phyloP scores from a whole-genome alignment of 2,797 vertebrate species.

The Gymnoscopelus microlampas region DNA sequence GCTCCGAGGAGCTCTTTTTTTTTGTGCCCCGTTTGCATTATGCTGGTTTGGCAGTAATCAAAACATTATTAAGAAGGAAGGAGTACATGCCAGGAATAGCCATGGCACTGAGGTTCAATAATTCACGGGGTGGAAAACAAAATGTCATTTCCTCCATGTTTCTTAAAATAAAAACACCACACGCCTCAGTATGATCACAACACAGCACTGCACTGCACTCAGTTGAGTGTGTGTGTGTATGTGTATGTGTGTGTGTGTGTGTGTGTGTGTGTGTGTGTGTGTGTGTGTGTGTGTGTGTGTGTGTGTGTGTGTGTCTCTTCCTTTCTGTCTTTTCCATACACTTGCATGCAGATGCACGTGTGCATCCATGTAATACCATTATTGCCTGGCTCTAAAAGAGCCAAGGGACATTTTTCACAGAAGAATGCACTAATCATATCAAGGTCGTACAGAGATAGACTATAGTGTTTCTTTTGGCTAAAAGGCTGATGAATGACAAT shows the following conservation, averaged over 20 bases:
- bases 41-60: constrained; percentile 31
- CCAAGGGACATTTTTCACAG: constrained; percentile 36
- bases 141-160: constrained; percentile 45
- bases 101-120: constrained; percentile 70
- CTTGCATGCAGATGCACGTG: neutral
- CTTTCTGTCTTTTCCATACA: too few species aligned
- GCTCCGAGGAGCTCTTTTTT: too few species aligned
- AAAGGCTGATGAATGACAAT: constrained; percentile 24
- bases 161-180: constrained; percentile 18
- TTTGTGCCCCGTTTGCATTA: too few species aligned
- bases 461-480: constrained; percentile 18
- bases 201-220: constrained; percentile 20
- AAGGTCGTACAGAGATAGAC: constrained; percentile 16
- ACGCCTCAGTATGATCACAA: constrained; percentile 33
- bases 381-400: neutral
- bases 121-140: constrained; percentile 71
- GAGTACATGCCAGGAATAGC: constrained; percentile 62
- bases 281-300: constrained; percentile 2
- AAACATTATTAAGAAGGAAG: constrained; percentile 51
- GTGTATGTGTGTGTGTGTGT: constrained; percentile 2
- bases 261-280: constrained; percentile 19
- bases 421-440: constrained; percentile 36
- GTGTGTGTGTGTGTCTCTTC: neutral
- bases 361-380: neutral
- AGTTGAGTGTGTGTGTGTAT: too few species aligned